Evolutionary conservation across 2,113 vertebrate genomes (phyloP), one percentile per base, ranked within the genome.

Genomic region (Scomber japonicus): DNA sequence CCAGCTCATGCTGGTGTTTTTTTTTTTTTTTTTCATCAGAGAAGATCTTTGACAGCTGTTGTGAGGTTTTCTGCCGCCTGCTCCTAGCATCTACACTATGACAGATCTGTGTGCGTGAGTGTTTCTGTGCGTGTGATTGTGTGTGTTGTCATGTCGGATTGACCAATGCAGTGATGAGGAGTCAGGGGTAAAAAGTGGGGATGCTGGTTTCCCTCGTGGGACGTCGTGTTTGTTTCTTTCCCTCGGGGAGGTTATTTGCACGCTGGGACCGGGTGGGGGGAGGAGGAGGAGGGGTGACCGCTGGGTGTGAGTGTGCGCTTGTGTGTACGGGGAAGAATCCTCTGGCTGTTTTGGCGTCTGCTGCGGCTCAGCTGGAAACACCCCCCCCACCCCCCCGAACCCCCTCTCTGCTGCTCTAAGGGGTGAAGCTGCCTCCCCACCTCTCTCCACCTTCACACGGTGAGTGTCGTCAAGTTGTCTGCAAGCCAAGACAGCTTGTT

Each of bases 391-490:
- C 17, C 31, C 31, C 5, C 31, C 31, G 7, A 5, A 7, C 35
- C 35, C 35, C 6, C 35, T 40, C 35, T 79, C 49, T 55, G 56
- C 61, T 76, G 71, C 70, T 75, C 44, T 84, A 76, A 83, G 81
- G 73, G 94, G 88, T 90, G 94, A 93, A 93, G 91, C 91, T 93
- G 78, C 63, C 81, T 82, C 56, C 75, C 82, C 72, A 5, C 69
- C 64, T 82, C 77, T 80, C 94, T 96, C 91, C 95, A 95, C 94
- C 79, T 91, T 81, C 92, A 71, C 84, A 95, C 93, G 97, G 97
- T 98, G 96, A 97, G 97, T 97, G 91, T 89, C 84, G 77, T 93
- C 92, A 72, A 94, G 86, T 86, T 92, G 92, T 85, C 80, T 85
- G 82, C 60, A 76, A 85, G 89, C 79, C 17, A 81, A 78, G 75